Base-by-base conservation (phyloP, 2,888 invertebrate species). In the Poecilobothrus nobilitatus region DNA sequence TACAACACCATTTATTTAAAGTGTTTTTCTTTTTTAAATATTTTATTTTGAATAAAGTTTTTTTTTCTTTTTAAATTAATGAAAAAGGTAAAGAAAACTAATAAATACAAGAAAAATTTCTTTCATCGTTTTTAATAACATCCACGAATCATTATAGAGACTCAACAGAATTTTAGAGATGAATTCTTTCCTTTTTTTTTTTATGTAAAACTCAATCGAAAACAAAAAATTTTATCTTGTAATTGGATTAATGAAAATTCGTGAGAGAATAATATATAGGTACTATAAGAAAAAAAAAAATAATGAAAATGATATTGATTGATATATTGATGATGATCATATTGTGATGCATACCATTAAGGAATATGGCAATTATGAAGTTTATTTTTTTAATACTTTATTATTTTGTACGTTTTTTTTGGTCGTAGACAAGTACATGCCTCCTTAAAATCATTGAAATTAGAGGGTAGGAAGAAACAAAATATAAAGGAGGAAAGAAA, bases 171-270 rank as follows among this genome's bases (percentile, higher is more conserved):
- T 41, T 41, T 41, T 41, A 41, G 9, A 12, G 9, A 1, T 12
- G 1, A 41, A 2, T 41, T 41, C 41, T 27, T 27, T 5, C 5
- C 5, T 27, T 27, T 27, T 27, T 27, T 27, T 27, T 27, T 27
- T 27, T 27, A 27, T 27, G 27, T 27, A 37, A 53, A 53, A 53
- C 18, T n/a, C 53, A 53, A 53, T 53, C 53, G 53, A 63, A 63
- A 22, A 12, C 27, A 6, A 63, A 67, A 69, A 63, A 66, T 69
- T 68, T 72, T 72, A 72, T 72, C 72, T 71, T 22, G 67, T 72
- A 72, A 72, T 71, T 72, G 71, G 71, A 72, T 72, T 72, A 72
- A 72, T 72, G 72, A 71, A 71, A 72, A 71, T 71, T 72, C 72
- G 72, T 72, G 72, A 71, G 69, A 66, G 53, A 53, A 53, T 4